Base-by-base conservation (phyloP, 2,113 vertebrate species). In the Xiphias gladius region DNA sequence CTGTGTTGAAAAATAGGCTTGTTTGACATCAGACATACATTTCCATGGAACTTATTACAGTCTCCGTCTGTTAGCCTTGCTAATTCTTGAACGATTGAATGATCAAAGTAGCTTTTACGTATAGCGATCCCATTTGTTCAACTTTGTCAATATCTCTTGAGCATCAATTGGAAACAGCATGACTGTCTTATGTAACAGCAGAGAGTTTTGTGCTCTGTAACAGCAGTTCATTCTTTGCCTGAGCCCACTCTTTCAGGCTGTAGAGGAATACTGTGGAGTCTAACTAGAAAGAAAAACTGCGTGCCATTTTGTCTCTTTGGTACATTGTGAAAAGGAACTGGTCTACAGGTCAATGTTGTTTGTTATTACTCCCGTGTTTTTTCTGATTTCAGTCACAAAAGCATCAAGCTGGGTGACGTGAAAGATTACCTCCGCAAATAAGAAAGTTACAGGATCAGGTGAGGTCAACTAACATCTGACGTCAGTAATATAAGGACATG, bases 111-210 rank as follows among this genome's bases (percentile, higher is more conserved):
- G 30, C 54, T 24, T 66, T 39, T 54, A 37, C 0, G 2, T 19
- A 35, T 17, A 71, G 13, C 65, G 41, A 55, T 43, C 5, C 16
- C 20, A 50, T 71, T 75, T 57, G 22, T 50, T 86, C 32, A 41
- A 58, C 58, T 70, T 11, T 17, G 35, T 32, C 24, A 24, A 1
- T 55, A 65, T 77, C 9, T 54, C 19, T 50, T 54, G 28, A 30
- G 37, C 66, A 52, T 68, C 35, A 54, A 35, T 83, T 59, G 78
- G 52, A 80, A 67, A 61, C 35, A 67, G 46, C 24, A 24, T n/a
- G 17, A 65, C n/a, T 32, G 46, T 50, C 62, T 86, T 58, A 70
- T n/a, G 59, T 73, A 86, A 80, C 83, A 26, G 41, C 6, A 14
- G 7, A n/a, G 73, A 79, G 73, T 28, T 76, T 58, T 69, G 32